phyloP scores from a whole-genome alignment of 2,888 invertebrate genomes.

The Aspidapion aeneum region DNA sequence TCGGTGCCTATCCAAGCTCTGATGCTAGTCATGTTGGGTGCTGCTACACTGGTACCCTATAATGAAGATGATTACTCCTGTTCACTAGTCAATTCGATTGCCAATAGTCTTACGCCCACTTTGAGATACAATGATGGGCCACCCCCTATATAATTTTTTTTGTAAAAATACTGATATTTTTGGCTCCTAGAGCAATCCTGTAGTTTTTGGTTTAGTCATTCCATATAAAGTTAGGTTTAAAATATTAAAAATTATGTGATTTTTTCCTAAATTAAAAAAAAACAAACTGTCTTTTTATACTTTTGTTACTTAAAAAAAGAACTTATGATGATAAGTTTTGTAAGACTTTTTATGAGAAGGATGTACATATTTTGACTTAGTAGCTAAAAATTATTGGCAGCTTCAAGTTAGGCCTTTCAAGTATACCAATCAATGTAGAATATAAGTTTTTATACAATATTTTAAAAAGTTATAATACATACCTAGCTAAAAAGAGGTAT shows the following conservation, averaged over 20 bases:
- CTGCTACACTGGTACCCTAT: constrained; percentile 88
- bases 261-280: neutral
- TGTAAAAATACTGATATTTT: constrained; percentile 2
- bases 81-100: constrained; percentile 79
- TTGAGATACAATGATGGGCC: constrained; percentile 90
- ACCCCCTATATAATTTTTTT: constrained; percentile 71
- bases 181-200: neutral
- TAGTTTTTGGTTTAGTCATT: constrained; percentile 20
- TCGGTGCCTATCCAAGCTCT: constrained; percentile 94
- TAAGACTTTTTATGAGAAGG: constrained; percentile 15
- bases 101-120: constrained; percentile 82
- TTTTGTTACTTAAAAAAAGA: constrained; percentile 16
- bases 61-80: constrained; percentile 83
- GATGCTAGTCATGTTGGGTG: constrained; percentile 87
- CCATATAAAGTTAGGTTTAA: constrained; percentile 16
- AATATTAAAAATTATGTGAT: neutral
- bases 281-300: constrained; percentile 15
- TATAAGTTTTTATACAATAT: constrained; percentile 4
- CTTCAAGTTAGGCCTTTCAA: constrained; percentile 15
- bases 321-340: neutral
- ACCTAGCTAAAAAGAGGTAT: constrained; percentile 17
- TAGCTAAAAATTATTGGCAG: constrained; percentile 23
- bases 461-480: constrained; percentile 3
- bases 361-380: constrained; percentile 22
- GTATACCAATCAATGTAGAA: neutral